phyloP scores from a whole-genome alignment of 2,888 invertebrate genomes.

The Chrysotoxum bicinctum region DNA sequence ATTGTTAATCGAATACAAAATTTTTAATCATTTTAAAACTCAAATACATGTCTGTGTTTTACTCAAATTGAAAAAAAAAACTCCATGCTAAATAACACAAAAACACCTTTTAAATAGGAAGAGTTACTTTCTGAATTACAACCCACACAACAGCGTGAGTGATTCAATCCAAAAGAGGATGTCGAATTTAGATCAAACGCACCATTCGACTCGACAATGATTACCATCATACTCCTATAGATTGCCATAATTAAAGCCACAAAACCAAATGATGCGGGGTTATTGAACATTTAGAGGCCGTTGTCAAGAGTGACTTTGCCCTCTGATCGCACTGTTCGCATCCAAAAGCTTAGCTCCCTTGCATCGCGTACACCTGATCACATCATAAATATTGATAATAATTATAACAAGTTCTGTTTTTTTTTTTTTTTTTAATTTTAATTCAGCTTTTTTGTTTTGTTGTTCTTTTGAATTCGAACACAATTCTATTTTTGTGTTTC shows the following conservation, averaged over 20 bases:
- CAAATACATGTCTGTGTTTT: not conserved
- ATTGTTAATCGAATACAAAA: too few species aligned
- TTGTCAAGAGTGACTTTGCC: constrained; percentile 18
- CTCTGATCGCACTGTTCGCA: constrained; percentile 23
- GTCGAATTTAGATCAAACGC: constrained; percentile 1
- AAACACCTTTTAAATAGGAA: constrained; percentile 6
- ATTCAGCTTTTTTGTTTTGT: not conserved
- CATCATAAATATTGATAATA: constrained; percentile 10
- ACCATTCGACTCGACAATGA: not conserved
- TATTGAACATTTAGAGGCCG: constrained; percentile 56
- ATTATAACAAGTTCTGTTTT: constrained; percentile 42
- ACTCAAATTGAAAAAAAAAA: not conserved
- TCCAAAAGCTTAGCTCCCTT: constrained; percentile 24
- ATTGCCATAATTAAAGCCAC: constrained; percentile 17
- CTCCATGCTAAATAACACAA: not conserved
- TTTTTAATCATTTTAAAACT: too few species aligned
- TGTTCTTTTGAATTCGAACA: constrained; percentile 28
- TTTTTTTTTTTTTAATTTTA: not conserved
- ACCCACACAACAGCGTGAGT: not conserved
- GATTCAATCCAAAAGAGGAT: not conserved
- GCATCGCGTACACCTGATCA: constrained; percentile 31
- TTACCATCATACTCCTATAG: not conserved
- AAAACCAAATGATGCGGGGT: constrained; percentile 26
- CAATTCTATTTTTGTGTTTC: constrained; percentile 44
- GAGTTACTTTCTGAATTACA: constrained; percentile 6